Evolutionary conservation across 1,140 invertebrate genomes (phyloP).

Genomic region (Drosophila fuyamai): DNA sequence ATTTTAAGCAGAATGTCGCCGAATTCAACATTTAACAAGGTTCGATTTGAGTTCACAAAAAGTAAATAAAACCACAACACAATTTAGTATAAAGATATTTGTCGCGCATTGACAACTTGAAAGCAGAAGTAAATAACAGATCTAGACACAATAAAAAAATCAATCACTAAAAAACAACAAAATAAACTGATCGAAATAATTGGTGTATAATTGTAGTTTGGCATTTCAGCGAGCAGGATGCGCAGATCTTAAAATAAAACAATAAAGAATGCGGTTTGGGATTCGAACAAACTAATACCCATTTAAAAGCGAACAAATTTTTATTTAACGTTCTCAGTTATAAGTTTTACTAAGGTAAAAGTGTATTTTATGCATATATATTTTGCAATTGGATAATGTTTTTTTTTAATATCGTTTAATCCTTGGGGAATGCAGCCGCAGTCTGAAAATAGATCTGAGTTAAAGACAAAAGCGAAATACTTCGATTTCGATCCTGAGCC

Average conservation of each 20-base stretch:
- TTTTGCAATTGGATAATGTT: too few species aligned
- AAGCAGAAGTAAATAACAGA: conserved; percentile 23
- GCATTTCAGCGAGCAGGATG: conserved; percentile 58
- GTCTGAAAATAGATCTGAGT: conserved; percentile 22
- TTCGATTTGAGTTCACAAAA: conserved; percentile 57
- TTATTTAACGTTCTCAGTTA: too few species aligned
- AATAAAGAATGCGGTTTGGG: not conserved
- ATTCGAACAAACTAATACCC: conserved; percentile 14
- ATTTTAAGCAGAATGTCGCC: conserved; percentile 51
- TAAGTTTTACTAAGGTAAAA: not conserved
- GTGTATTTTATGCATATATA: too few species aligned
- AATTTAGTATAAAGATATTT: conserved; percentile 53
- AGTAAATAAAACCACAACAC: conserved; percentile 23
- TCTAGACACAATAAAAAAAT: conserved; percentile 47
- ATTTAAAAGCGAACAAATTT: too few species aligned
- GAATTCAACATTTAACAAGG: conserved; percentile 55
- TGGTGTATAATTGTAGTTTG: conserved; percentile 58
- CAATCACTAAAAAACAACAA: conserved; percentile 31
- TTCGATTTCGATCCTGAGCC: conserved; percentile 23
- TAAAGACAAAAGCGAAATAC: conserved; percentile 19
- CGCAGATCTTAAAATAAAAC: conserved; percentile 51
- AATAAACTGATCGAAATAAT: conserved; percentile 62
- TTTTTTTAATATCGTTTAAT: conserved; percentile 21
- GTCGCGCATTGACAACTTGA: conserved; percentile 31
- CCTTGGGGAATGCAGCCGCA: conserved; percentile 29